Conservation (phyloP, 1,140 invertebrate genomes). For the Aphelenchoides fujianensis region DNA sequence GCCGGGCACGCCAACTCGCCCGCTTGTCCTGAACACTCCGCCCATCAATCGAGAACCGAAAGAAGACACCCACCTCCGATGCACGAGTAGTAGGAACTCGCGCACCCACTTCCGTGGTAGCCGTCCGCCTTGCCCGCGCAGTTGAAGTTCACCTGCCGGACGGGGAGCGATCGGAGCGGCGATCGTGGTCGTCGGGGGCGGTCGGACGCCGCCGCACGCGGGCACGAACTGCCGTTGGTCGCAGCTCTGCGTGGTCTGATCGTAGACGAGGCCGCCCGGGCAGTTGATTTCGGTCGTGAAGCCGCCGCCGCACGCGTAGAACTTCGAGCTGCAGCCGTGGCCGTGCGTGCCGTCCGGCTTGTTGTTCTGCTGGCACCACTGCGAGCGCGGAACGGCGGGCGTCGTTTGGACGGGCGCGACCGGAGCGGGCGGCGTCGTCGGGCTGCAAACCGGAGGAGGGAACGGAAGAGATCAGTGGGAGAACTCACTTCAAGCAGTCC, state of each 20-base stretch:
- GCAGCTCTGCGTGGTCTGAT: background rate
- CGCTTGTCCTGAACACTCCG: slow-evolving; percentile 5
- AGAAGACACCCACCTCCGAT: slow-evolving; percentile 15
- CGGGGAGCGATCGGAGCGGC: slow-evolving; percentile 4
- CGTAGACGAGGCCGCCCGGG: slow-evolving; percentile 6
- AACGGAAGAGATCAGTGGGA: background rate
- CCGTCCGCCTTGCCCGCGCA: slow-evolving; percentile 23
- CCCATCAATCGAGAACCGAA: background rate
- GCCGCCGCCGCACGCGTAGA: slow-evolving; percentile 25
- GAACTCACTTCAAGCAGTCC: slow-evolving; percentile 29
- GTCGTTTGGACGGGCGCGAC: slow-evolving; percentile 4
- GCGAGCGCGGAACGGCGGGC: background rate
- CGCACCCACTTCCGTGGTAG: slow-evolving; percentile 25
- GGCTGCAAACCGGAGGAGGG: slow-evolving; percentile 15
- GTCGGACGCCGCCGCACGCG: slow-evolving; percentile 20
- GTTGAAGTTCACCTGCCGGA: slow-evolving; percentile 30
- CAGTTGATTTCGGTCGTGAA: background rate
- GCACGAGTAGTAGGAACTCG: slow-evolving; percentile 19
- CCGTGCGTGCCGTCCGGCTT: slow-evolving; percentile 16
- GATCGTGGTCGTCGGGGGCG: background rate
- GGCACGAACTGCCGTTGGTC: background rate
- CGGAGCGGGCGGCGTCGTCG: slow-evolving; percentile 9
- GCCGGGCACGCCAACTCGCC: slow-evolving; percentile 18
- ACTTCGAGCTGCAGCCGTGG: slow-evolving; percentile 12
- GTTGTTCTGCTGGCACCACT: slow-evolving; percentile 17